Evolutionary conservation across 2,113 vertebrate genomes (phyloP).

Genomic region (Aptenodytes forsteri): DNA sequence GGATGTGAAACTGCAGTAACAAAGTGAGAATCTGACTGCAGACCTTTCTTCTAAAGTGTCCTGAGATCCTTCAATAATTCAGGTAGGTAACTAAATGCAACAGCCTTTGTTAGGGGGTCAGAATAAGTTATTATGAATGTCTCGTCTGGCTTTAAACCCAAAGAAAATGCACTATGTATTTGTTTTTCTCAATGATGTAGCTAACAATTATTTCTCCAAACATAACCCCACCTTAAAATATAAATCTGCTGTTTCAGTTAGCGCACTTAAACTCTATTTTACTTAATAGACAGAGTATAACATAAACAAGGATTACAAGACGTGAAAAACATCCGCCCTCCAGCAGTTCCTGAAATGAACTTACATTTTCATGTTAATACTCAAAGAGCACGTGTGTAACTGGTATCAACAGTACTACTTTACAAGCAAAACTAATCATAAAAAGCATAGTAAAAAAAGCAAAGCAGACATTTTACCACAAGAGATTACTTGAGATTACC

Average conservation of each 20-base stretch:
- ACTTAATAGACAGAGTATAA: neutral
- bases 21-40: neutral
- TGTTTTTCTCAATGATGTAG: neutral
- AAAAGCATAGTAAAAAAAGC: neutral
- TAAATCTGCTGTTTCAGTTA: neutral
- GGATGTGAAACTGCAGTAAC: neutral
- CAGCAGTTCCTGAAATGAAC: conserved; percentile 10
- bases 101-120: neutral
- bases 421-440: neutral
- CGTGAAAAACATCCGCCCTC: neutral
- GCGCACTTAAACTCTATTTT: neutral
- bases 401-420: neutral
- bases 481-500: neutral
- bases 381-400: neutral
- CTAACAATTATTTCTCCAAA: neutral
- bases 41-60: neutral
- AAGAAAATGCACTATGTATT: neutral
- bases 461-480: neutral
- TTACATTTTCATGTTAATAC: neutral
- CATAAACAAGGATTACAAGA: conserved; percentile 27
- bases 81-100: neutral
- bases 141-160: neutral
- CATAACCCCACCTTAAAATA: neutral
- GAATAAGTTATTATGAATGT: neutral
- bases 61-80: neutral